Conservation (phyloP, 2,888 invertebrate genomes). For the Machimus rusticus region DNA sequence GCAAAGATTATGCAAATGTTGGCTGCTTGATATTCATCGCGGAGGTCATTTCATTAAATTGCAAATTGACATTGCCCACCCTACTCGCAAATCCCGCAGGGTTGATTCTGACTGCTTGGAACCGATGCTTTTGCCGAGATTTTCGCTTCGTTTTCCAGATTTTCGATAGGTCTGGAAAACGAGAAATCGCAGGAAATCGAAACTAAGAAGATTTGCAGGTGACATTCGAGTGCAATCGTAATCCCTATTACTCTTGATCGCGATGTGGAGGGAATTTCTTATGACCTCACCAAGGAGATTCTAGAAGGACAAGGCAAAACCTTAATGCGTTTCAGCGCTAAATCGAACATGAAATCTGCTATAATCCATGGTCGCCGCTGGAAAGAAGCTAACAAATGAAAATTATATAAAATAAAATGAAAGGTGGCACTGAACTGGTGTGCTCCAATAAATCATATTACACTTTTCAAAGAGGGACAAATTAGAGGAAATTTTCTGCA, state of each 20-base stretch:
- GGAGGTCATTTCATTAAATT: conserved; percentile 46
- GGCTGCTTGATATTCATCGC: conserved; percentile 41
- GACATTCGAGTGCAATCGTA: neutral
- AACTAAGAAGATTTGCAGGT: neutral
- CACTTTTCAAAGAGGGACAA: neutral
- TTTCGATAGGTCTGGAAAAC: neutral
- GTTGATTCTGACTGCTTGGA: neutral
- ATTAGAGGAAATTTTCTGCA: neutral
- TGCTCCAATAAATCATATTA: neutral
- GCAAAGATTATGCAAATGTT: conserved; percentile 39
- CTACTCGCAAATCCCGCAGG: neutral
- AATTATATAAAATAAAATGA: neutral
- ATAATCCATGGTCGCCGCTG: neutral
- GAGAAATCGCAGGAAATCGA: neutral
- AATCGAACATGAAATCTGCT: neutral
- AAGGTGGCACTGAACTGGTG: neutral
- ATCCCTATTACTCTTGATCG: neutral
- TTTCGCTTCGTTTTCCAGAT: neutral
- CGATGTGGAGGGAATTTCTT: neutral
- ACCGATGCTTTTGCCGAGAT: neutral
- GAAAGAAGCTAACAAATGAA: neutral
- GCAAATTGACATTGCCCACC: conserved; percentile 40
- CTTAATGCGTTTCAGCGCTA: neutral
- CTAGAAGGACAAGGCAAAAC: neutral
- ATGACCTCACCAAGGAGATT: neutral